Evolutionary conservation across 2,888 invertebrate genomes (phyloP).

Genomic region (Erebia epiphron): DNA sequence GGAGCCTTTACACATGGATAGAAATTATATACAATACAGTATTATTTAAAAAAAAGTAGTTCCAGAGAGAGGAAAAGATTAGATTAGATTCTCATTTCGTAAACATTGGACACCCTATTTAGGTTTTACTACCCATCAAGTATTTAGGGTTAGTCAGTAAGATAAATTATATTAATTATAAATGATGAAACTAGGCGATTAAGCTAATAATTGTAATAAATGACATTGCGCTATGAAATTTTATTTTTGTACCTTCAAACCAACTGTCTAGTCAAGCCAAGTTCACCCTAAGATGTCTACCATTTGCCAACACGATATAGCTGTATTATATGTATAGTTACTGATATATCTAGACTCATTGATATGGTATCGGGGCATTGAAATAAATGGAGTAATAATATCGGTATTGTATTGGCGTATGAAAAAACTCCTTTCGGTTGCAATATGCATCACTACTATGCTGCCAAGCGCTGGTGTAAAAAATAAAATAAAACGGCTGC

Average conservation of each 20-base stretch:
- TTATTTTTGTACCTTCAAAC: neutral
- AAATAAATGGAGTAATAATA: too few species aligned
- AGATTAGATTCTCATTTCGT: neutral
- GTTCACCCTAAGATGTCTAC: too few species aligned
- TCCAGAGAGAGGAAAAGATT: neutral
- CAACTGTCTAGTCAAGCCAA: neutral
- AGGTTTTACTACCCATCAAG: neutral
- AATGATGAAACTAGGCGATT: neutral
- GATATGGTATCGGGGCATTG: too few species aligned
- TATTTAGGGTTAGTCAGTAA: conserved; percentile 13
- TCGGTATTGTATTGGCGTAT: too few species aligned
- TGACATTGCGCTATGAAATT: neutral
- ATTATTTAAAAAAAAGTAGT: too few species aligned
- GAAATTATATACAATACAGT: neutral
- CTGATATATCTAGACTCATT: too few species aligned
- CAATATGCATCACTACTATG: too few species aligned
- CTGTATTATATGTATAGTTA: too few species aligned
- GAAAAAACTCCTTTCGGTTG: too few species aligned
- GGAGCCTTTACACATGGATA: neutral
- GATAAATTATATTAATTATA: conserved; percentile 2
- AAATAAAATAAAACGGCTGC: too few species aligned
- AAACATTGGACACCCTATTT: neutral
- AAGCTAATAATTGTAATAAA: neutral
- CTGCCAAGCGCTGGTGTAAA: too few species aligned
- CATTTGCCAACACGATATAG: too few species aligned